Evolutionary conservation across 2,113 vertebrate species (phyloP), one percentile per base, ranked within the genome.

Genomic region (Psephotus haematonotus): DNA sequence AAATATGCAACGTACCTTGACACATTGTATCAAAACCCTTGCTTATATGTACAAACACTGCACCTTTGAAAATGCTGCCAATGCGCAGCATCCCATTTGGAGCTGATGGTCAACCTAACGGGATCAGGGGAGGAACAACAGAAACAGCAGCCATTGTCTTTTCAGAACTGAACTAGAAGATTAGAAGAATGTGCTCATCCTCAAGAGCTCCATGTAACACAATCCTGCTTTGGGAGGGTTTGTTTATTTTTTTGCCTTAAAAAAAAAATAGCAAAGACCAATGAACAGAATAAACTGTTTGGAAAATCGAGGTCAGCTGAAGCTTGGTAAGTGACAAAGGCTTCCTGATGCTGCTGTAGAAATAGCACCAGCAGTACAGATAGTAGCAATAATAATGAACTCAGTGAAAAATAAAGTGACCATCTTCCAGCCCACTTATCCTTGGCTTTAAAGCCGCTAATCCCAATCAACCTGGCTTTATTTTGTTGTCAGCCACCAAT

Each of bases 1-100:
- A 69, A 57, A 14, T 33, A n/a, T 59, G 10, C 33, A n/a, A 23
- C 4, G 10, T 59, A n/a, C 57, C 7, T 35, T 0, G 0, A 4
- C 0, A 2, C 18, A 11, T 3, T 3, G 0, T 20, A 46, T 14
- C 24, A 23, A 37, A 8, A n/a, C 24, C 19, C 19, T 57, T 50
- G 44, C 47, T 87, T 28, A 20, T 4, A 0, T 20, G 31, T 76
- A 59, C 67, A 53, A 59, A 41, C 17, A 14, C 33, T 24, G 13
- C 27, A 39, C 17, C 24, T 92, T 22, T 4, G 4, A n/a, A 94
- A 82, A 63, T 25, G 41, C 49, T 83, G 52, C 37, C 4, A 1
- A 16, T 23, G 18, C 2, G 1, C 63, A 64, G 9, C 24, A 15
- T 25, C 31, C 53, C 4, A 2, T 46, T 59, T 4, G 3, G 62